Base-by-base conservation (phyloP, 2,888 invertebrate species). In the Patella caerulea region DNA sequence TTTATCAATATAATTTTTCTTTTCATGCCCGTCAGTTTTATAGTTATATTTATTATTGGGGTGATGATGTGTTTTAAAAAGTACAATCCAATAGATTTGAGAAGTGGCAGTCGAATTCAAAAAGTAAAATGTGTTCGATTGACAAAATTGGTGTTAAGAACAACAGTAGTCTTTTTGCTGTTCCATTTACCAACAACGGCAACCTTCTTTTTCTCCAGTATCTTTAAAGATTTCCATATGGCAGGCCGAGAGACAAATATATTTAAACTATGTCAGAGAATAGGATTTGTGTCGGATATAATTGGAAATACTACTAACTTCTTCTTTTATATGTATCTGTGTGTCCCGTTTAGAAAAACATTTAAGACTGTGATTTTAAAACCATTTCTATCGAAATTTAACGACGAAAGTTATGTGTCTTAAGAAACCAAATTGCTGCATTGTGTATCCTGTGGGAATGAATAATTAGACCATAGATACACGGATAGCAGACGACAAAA, bases 331-430 rank as follows among this genome's bases (percentile, higher is more conserved):
- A 12, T 65, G 14, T 65, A 65, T 65, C 24, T 65, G 12, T 65
- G 65, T 65, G 24, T 65, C 24, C 65, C 65, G 17, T 65, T 65
- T 65, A 19, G 65, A 19, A 19, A 24, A 24, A 65, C 65, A 3
- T 65, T 65, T 4, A 65, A 65, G 24, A 65, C 65, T 9, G 65
- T 65, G n/a, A 65, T 65, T 65, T 19, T 65, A 24, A 65, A 65
- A 65, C 65, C 65, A 19, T 65, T 65, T 19, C 19, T 65, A 17
- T 24, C 12, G 14, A 65, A 24, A 5, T 65, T 65, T 65, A 24
- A 24, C 19, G 24, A 65, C 4, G 65, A 9, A 65, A 65, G 65
- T 65, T 24, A 24, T 65, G 65, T 65, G 11, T 24, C 65, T 24
- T 65, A 65, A 24, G 45, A 9, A 45, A 34, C 34, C 5, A 5